Percentiles rank a stretch among this genome's conserved stretches.
These are phyloP conservation scores for Melanerpes aurifrons DNA, from an alignment of 2,113 vertebrate species.

Conservation along the genomic window DNA sequence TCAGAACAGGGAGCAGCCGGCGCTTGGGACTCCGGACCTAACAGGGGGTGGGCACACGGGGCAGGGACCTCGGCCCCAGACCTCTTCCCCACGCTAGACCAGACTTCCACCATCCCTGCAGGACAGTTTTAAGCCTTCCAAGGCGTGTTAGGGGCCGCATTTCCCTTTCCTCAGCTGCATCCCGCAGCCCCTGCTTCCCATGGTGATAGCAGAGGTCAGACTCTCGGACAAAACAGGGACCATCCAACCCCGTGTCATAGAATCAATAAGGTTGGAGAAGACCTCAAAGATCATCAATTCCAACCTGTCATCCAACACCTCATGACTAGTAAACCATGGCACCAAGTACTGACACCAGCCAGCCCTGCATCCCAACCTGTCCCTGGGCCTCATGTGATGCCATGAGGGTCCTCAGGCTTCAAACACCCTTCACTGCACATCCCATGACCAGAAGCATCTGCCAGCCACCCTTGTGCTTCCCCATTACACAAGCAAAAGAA, in stretches of 20 bases:
- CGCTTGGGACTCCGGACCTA: not conserved
- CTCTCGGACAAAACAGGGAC: rapidly evolving
- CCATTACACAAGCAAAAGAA: not conserved
- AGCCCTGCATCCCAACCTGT: no score
- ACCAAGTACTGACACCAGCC: no score
- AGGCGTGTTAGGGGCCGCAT: rapidly evolving
- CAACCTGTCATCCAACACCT: no score
- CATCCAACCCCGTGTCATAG: rapidly evolving
- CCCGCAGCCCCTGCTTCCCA: rapidly evolving
- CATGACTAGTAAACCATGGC: no score
- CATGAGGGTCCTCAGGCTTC: rapidly evolving
- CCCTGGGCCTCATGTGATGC: no score
- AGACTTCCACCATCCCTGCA: not conserved
- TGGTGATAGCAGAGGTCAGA: rapidly evolving
- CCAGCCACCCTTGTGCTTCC: rapidly evolving
- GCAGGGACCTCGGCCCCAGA: rapidly evolving
- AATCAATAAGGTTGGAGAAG: no score
- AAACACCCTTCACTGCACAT: not conserved
- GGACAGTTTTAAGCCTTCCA: rapidly evolving
- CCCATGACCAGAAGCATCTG: rapidly evolving
- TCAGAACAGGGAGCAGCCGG: rapidly evolving
- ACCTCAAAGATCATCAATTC: no score
- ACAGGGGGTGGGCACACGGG: no score
- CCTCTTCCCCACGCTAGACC: no score
- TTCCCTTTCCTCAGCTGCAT: not conserved